Percentiles rank a stretch among this genome's conserved stretches.
phyloP scores from a whole-genome alignment of 2,888 invertebrate species.

The Synergus itoensis region DNA sequence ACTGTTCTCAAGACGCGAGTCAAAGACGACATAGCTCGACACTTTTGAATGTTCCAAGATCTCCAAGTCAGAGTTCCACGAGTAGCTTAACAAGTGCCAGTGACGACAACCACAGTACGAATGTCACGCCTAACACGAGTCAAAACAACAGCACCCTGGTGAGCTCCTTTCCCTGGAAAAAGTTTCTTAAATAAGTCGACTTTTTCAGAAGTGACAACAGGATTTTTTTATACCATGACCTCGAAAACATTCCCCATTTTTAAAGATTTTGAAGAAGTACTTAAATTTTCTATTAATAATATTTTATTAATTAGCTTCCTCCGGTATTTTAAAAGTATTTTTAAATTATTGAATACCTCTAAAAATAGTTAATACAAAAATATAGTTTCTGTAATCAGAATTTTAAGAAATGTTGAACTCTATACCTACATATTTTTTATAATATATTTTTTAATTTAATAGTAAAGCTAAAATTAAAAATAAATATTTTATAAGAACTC shows the following conservation, averaged over 20 bases:
- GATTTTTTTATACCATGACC: not conserved
- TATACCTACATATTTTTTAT: slow-evolving; percentile 6
- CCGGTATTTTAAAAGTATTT: not conserved
- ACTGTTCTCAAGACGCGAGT: slow-evolving; percentile 85
- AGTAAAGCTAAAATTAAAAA: slow-evolving; percentile 10
- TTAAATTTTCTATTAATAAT: not conserved
- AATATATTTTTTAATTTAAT: slow-evolving; percentile 19
- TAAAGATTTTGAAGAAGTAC: not conserved
- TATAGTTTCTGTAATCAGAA: not conserved
- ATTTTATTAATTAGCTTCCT: not conserved
- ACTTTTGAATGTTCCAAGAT: slow-evolving; percentile 79
- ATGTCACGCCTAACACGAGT: slow-evolving; percentile 75
- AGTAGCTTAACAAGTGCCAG: slow-evolving; percentile 82
- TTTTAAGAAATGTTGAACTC: slow-evolving; percentile 9
- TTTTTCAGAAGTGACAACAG: not conserved
- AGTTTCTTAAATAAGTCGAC: slow-evolving; percentile 35
- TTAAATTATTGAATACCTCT: not conserved
- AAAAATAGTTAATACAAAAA: not conserved
- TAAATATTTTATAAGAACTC: slow-evolving; percentile 23
- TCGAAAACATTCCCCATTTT: not conserved
- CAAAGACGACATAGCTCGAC: slow-evolving; percentile 74
- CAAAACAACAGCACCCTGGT: slow-evolving; percentile 86
- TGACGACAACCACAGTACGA: slow-evolving; percentile 79
- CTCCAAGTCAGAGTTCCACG: slow-evolving; percentile 88
- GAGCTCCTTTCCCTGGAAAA: slow-evolving; percentile 76